Percentiles rank a stretch among this genome's conserved stretches.
phyloP scores from a whole-genome alignment of 2,797 vertebrate genomes.

The Bovichtus variegatus region DNA sequence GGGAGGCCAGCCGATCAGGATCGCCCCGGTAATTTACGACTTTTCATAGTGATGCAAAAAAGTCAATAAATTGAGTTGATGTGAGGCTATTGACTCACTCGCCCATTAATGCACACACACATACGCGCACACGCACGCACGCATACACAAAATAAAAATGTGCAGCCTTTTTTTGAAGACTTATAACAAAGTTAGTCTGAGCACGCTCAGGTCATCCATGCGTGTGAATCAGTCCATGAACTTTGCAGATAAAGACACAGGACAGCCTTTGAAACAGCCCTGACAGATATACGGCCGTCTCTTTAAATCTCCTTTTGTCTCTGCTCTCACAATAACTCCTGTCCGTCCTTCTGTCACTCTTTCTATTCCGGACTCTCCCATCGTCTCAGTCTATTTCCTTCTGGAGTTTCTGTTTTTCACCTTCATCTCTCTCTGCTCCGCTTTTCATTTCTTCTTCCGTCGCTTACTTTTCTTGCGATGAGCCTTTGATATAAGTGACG shows the following conservation, averaged over 20 bases:
- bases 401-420: not conserved
- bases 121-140: not conserved
- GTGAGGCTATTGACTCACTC: constrained; percentile 44
- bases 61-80: constrained; percentile 74
- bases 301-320: constrained; percentile 52
- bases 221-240: constrained; percentile 48
- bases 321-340: constrained; percentile 27
- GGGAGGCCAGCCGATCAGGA: constrained; percentile 31
- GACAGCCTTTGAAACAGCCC: constrained; percentile 10
- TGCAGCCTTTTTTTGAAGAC: constrained; percentile 17
- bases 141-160: not conserved
- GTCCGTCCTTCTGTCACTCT: constrained; percentile 6
- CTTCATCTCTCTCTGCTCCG: not conserved
- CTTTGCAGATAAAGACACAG: constrained; percentile 58
- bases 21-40: constrained; percentile 71
- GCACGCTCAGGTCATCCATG: constrained; percentile 11
- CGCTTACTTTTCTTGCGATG: not conserved
- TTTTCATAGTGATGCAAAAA: constrained; percentile 80
- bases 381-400: not conserved
- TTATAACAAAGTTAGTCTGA: constrained; percentile 21
- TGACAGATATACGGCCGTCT: constrained; percentile 58
- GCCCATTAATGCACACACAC: not conserved
- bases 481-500: not conserved
- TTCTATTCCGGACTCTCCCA: not conserved
- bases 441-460: not conserved